phyloP scores from a whole-genome alignment of 2,113 vertebrate genomes.

The Boulengeromyrus knoepffleri region DNA sequence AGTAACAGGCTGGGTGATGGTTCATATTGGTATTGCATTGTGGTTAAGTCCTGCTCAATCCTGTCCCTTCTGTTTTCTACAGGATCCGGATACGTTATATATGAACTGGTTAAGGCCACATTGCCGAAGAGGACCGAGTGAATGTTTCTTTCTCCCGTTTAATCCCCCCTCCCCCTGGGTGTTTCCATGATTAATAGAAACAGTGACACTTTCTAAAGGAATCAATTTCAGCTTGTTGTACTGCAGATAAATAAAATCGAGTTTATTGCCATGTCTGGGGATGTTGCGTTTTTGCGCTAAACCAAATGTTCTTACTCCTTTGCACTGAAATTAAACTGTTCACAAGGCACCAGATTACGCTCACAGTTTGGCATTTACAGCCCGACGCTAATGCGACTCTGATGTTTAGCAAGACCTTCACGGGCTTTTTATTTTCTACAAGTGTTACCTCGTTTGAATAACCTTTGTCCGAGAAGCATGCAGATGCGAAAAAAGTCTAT shows the following conservation, averaged over 20 bases:
- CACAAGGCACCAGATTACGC: not conserved
- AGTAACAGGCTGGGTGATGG: not conserved
- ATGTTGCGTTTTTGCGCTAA: not conserved
- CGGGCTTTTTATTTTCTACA: not conserved
- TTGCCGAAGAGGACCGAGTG: slow-evolving; percentile 68
- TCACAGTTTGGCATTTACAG: not conserved
- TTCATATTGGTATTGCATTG: not conserved
- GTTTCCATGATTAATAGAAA: not conserved
- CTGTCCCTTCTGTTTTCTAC: slow-evolving; percentile 31
- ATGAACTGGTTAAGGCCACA: slow-evolving; percentile 50
- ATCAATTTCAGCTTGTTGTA: slow-evolving; percentile 61
- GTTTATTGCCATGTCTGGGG: slow-evolving; percentile 31
- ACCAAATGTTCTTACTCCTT: not conserved
- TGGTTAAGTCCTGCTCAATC: not conserved
- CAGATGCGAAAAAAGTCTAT: not conserved
- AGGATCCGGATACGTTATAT: slow-evolving; percentile 62
- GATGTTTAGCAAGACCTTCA: not conserved
- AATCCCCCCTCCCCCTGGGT: not conserved
- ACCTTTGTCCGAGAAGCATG: not conserved
- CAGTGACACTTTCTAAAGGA: slow-evolving; percentile 26
- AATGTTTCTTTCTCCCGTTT: slow-evolving; percentile 20
- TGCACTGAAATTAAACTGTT: not conserved
- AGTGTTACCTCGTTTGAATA: not conserved
- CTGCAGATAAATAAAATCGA: slow-evolving; percentile 58
- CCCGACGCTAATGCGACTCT: not conserved